Conservation (phyloP, 2,113 vertebrate species). For the Fregata magnificens region DNA sequence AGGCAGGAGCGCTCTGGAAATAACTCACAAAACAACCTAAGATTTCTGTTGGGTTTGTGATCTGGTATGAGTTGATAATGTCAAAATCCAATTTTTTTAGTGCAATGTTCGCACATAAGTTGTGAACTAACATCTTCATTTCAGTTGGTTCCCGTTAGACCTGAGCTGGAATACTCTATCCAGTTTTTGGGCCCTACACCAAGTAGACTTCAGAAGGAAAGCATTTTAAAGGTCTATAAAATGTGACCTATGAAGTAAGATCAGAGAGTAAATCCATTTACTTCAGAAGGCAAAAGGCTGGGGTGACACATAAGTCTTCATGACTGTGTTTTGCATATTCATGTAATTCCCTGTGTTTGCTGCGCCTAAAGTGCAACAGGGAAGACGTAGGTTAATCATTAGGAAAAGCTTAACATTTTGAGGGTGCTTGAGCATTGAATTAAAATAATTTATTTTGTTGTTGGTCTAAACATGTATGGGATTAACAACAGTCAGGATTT, state of each 20-base stretch:
- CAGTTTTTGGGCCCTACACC: neutral
- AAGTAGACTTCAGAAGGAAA: neutral
- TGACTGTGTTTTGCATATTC: neutral
- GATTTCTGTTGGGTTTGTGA: neutral
- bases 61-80: neutral
- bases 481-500: neutral
- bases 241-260: neutral
- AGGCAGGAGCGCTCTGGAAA: neutral
- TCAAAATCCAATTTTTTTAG: neutral
- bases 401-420: neutral
- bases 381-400: neutral
- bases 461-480: neutral
- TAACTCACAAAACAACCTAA: neutral
- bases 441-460: neutral
- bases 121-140: neutral
- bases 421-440: neutral
- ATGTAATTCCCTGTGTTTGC: neutral
- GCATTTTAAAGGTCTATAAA: neutral
- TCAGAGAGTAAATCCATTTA: neutral
- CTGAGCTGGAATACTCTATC: neutral
- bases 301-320: neutral
- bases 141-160: neutral
- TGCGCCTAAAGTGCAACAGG: neutral
- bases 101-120: fast-evolving
- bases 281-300: neutral